Evolutionary conservation across 92 coral and sea anemone genomes (phyloP).

Genomic region (Metridium senile): DNA sequence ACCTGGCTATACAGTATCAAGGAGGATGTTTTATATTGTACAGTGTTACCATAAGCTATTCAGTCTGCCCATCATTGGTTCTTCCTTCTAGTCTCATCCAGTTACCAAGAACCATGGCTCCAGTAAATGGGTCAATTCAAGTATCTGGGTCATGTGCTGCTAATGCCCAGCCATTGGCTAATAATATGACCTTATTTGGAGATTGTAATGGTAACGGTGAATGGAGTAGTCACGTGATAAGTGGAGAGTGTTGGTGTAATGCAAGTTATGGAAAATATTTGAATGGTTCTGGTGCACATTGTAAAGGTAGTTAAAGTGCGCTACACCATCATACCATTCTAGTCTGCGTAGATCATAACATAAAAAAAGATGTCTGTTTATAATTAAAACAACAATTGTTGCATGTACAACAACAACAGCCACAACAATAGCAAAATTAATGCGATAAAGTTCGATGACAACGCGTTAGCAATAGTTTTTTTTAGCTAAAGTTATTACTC

Average conservation of each 20-base stretch:
- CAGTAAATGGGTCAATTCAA: conserved; percentile 41
- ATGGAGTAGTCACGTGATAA: conserved; percentile 39
- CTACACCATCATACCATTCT: too few relatives aligned
- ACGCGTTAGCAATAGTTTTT: too few relatives aligned
- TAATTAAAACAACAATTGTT: too few relatives aligned
- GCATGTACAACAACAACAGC: too few relatives aligned
- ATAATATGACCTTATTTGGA: conserved; percentile 29
- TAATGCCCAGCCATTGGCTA: conserved; percentile 23
- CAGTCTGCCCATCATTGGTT: conserved; percentile 17
- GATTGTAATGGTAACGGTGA: conserved; percentile 54
- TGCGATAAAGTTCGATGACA: too few relatives aligned
- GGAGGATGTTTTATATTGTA: conserved; percentile 51
- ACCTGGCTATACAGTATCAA: conserved; percentile 54
- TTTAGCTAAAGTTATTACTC: too few relatives aligned
- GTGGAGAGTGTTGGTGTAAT: conserved; percentile 52
- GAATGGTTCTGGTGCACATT: conserved; percentile 29
- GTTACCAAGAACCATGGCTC: conserved; percentile 57
- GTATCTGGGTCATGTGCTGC: conserved; percentile 44
- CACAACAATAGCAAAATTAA: too few relatives aligned
- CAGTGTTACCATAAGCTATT: conserved; percentile 43
- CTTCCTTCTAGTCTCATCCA: not conserved
- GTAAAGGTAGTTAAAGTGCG: conserved; percentile 5
- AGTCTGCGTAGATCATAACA: too few relatives aligned
- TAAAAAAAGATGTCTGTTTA: too few relatives aligned
- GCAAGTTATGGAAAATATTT: conserved; percentile 46